These are phyloP conservation scores for Centruroides vittatus DNA, from an alignment of 1,140 invertebrate species.

Conservation along the genomic window DNA sequence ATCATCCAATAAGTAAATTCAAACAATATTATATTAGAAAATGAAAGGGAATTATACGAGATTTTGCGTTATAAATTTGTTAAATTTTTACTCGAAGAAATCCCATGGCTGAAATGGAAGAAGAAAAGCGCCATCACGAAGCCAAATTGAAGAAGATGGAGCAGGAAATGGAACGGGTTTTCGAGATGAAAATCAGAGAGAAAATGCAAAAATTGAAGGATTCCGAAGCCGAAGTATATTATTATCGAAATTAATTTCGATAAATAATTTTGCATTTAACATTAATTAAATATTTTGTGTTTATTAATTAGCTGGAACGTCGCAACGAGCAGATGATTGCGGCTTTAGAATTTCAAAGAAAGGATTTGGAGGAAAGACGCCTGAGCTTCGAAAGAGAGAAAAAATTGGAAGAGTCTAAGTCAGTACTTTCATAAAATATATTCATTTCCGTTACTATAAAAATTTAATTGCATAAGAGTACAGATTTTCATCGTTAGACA, in stretches of 20 bases:
- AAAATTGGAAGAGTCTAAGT: no score
- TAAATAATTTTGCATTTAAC: no score
- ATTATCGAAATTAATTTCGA: no score
- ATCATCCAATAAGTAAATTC: constrained; percentile 35
- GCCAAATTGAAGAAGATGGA: constrained; percentile 94
- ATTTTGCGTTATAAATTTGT: no score
- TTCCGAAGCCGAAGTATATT: constrained; percentile 66
- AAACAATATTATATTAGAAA: no score
- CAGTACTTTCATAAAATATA: no score
- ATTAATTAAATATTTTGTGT: no score
- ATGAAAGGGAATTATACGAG: no score
- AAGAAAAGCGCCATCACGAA: constrained; percentile 91
- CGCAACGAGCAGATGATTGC: constrained; percentile 52
- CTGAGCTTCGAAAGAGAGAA: constrained; percentile 74
- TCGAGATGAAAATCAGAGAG: constrained; percentile 76
- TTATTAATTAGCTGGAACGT: constrained; percentile 19
- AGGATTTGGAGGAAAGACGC: constrained; percentile 78
- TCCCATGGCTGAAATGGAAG: constrained; percentile 92
- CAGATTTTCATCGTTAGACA: no score
- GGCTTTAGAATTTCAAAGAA: constrained; percentile 67
- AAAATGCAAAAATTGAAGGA: constrained; percentile 88
- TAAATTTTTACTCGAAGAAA: constrained; percentile 53
- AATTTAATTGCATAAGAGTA: no score
- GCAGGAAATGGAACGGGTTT: constrained; percentile 87
- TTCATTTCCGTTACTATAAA: no score